A percentile compares a stretch with the other conserved stretches of the same genome.
Evolutionary conservation across 1,140 invertebrate genomes (phyloP).

Genomic region (Anthonomus grandis): DNA sequence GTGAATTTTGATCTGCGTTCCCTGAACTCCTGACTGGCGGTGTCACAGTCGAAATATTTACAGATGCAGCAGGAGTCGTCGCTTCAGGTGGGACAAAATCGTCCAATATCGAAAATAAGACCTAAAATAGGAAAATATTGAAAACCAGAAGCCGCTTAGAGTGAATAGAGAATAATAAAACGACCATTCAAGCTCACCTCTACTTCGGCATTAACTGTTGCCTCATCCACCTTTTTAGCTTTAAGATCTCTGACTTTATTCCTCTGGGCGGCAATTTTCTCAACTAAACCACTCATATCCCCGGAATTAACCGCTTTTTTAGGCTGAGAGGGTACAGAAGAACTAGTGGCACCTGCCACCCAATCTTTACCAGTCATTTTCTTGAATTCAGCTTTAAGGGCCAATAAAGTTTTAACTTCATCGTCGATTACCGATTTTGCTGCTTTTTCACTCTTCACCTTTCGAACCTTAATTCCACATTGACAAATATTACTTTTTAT

Average conservation of each 20-base stretch:
- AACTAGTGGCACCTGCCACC: slow-evolving; percentile 55
- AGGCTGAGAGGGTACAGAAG: slow-evolving; percentile 52
- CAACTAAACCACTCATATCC: slow-evolving; percentile 37
- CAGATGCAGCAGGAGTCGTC: no score
- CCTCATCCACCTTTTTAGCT: slow-evolving; percentile 60
- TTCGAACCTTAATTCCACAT: slow-evolving; percentile 17
- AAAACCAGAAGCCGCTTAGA: no score
- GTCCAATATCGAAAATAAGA: no score
- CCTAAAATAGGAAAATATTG: no score
- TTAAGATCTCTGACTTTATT: slow-evolving; percentile 70
- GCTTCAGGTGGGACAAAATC: no score
- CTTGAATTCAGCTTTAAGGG: slow-evolving; percentile 72
- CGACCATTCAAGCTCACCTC: slow-evolving; percentile 57
- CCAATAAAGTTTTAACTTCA: slow-evolving; percentile 63
- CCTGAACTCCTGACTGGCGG: no score
- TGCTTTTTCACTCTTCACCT: slow-evolving; percentile 64
- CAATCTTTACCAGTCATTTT: slow-evolving; percentile 60
- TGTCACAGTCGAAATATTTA: no score
- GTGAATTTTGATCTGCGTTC: slow-evolving; percentile 45
- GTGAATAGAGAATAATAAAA: no score
- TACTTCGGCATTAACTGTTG: slow-evolving; percentile 58
- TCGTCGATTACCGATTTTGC: slow-evolving; percentile 57
- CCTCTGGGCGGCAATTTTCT: slow-evolving; percentile 61
- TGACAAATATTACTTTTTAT: background rate
- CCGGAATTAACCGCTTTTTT: slow-evolving; percentile 48